Percentiles rank a stretch among this genome's conserved stretches.
Conservation (phyloP, 2,113 vertebrate genomes). For the Bagarius yarrelli region DNA sequence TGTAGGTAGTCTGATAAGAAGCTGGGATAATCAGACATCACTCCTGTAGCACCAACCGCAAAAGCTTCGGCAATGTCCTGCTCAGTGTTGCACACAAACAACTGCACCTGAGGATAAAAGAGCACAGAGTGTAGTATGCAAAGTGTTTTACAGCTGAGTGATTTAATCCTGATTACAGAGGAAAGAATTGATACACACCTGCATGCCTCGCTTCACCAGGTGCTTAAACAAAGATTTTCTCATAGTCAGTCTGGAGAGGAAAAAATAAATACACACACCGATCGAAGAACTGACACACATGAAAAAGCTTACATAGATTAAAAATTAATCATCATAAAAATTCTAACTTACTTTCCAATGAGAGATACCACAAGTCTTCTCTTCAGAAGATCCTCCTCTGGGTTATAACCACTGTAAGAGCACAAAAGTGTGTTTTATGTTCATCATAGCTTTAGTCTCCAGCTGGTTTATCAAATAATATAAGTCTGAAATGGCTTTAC, state of each 20-base stretch:
- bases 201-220: constrained; percentile 78
- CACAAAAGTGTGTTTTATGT: neutral
- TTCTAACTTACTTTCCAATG: constrained; percentile 64
- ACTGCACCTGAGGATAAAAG: constrained; percentile 70
- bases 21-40: constrained; percentile 82
- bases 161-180: constrained; percentile 10
- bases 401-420: constrained; percentile 67
- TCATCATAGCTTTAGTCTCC: too few species aligned
- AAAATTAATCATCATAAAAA: neutral
- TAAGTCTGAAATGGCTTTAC: too few species aligned
- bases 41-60: constrained; percentile 74
- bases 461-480: too few species aligned
- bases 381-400: constrained; percentile 58
- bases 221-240: constrained; percentile 79
- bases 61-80: constrained; percentile 79
- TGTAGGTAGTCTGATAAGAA: constrained; percentile 72
- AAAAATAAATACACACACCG: neutral
- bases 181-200: constrained; percentile 66
- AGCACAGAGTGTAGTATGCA: too few species aligned
- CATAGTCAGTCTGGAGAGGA: constrained; percentile 76
- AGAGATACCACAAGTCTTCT: constrained; percentile 58
- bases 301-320: neutral
- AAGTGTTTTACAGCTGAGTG: neutral
- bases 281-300: neutral
- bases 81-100: constrained; percentile 85